Percentiles rank a stretch among this genome's conserved stretches.
Evolutionary conservation across 2,113 vertebrate genomes (phyloP).

Genomic region (Eublepharis macularius): DNA sequence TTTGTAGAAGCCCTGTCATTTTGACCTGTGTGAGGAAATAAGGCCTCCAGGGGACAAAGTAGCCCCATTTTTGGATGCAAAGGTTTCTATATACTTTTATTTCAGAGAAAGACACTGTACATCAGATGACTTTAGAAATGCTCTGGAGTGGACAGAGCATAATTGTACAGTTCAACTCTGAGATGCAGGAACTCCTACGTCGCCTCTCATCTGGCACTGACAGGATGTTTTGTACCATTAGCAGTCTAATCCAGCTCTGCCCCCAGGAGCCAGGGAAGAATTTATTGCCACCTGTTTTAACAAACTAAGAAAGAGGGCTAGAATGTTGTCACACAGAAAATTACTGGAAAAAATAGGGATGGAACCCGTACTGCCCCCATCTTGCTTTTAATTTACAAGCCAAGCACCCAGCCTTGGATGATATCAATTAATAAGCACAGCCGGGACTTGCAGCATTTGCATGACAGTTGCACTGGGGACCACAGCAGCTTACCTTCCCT

Average conservation of each 20-base stretch:
- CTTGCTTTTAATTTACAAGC: background rate
- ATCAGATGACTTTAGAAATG: background rate
- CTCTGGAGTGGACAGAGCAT: background rate
- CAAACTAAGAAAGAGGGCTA: background rate
- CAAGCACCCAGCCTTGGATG: background rate
- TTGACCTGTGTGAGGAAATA: background rate
- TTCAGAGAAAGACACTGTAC: background rate
- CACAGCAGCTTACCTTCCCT: background rate
- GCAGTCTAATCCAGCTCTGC: background rate
- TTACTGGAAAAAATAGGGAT: background rate
- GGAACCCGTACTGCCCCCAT: background rate
- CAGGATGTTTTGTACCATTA: background rate
- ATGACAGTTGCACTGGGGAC: no score
- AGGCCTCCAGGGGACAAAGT: background rate
- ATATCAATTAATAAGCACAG: background rate
- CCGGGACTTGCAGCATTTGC: background rate
- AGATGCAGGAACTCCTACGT: background rate
- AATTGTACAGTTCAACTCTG: background rate
- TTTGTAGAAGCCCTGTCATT: conserved; percentile 1
- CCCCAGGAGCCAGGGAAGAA: background rate
- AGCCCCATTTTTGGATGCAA: conserved; percentile 3
- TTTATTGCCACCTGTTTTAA: background rate
- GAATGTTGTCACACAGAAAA: background rate
- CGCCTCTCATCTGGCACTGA: background rate
- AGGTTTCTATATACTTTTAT: background rate